These are phyloP conservation scores for Papilio demoleus DNA, from an alignment of 2,888 invertebrate genomes.

Conservation along the genomic window DNA sequence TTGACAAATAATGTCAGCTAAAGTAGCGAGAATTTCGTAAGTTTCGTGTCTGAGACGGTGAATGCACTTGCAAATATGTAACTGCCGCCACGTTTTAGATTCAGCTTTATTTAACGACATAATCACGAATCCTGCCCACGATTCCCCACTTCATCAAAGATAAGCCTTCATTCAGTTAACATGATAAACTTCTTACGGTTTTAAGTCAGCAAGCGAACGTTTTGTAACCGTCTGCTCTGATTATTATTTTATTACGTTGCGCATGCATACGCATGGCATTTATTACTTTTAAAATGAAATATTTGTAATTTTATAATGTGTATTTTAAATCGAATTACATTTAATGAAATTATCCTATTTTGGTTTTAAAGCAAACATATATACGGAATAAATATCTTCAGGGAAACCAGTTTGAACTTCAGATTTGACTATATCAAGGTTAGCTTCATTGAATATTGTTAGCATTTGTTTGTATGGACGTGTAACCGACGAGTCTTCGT, in stretches of 20 bases:
- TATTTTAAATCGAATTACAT: background rate
- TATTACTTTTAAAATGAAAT: background rate
- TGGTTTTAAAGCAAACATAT: conserved; percentile 91
- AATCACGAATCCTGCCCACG: conserved; percentile 75
- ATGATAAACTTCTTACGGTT: conserved; percentile 42
- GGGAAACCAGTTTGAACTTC: conserved; percentile 93
- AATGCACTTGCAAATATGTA: conserved; percentile 66
- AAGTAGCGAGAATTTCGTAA: conserved; percentile 65
- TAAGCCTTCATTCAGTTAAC: conserved; percentile 58
- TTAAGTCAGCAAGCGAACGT: conserved; percentile 32
- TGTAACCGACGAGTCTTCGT: conserved; percentile 95
- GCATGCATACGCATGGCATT: background rate
- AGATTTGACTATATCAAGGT: conserved; percentile 86
- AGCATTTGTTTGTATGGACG: conserved; percentile 87
- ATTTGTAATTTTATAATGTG: background rate
- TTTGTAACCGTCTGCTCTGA: conserved; percentile 32
- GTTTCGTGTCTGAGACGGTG: conserved; percentile 56
- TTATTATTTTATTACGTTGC: conserved; percentile 10
- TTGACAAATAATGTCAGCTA: background rate
- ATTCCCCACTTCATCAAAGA: conserved; percentile 67
- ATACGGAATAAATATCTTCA: conserved; percentile 92
- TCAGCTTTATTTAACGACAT: conserved; percentile 70
- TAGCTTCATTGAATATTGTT: conserved; percentile 87
- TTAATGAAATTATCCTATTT: conserved; percentile 7
- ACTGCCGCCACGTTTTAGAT: conserved; percentile 60